These are phyloP conservation scores for Mirounga angustirostris DNA, from an alignment of 2,113 vertebrate genomes.

Conservation along the genomic window DNA sequence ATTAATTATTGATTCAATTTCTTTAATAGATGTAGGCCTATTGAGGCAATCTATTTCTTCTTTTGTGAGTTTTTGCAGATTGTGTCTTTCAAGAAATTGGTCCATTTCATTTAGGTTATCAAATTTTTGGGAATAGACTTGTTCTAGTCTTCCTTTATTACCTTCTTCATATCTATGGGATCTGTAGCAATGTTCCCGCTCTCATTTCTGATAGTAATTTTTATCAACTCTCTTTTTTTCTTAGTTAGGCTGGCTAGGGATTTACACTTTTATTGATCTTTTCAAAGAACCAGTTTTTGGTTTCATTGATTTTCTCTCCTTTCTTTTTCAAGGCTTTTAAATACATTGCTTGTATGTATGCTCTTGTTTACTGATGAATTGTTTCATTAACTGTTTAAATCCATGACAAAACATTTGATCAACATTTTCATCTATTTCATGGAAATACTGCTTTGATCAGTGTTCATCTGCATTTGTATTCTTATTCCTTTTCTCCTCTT, in stretches of 20 bases:
- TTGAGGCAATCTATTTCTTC: neutral
- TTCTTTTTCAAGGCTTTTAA: constrained; percentile 43
- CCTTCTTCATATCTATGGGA: neutral
- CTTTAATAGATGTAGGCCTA: neutral
- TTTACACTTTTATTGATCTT: neutral
- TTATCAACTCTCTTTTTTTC: neutral
- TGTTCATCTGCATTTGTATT: neutral
- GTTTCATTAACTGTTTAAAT: constrained; percentile 48
- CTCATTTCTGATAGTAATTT: constrained; percentile 22
- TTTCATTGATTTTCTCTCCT: neutral
- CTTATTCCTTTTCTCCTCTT: constrained; percentile 13
- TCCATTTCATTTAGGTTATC: neutral
- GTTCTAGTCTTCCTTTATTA: neutral
- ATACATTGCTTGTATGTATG: neutral
- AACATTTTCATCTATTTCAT: neutral
- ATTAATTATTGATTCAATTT: neutral
- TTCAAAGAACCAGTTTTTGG: neutral
- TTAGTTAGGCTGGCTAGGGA: neutral
- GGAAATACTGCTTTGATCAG: constrained; percentile 30
- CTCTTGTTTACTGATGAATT: constrained; percentile 37
- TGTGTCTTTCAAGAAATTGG: neutral
- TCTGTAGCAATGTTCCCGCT: neutral
- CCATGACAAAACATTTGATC: neutral
- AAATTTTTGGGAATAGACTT: neutral
- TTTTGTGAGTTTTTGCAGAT: neutral